phyloP scores from a whole-genome alignment of 2,888 invertebrate genomes.

The Drosophila mercatorum region DNA sequence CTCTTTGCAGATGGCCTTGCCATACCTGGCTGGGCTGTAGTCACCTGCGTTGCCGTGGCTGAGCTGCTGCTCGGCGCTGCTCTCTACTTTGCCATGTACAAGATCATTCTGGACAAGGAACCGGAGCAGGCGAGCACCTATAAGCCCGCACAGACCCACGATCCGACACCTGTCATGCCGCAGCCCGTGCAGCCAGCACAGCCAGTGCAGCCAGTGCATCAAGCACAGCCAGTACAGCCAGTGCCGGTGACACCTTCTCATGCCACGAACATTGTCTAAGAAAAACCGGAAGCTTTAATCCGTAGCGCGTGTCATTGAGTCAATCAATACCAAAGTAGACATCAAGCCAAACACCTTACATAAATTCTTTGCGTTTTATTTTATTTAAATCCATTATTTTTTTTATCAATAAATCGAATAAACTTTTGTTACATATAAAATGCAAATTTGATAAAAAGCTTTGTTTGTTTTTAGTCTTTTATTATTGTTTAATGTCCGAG shows the following conservation, averaged over 20 bases:
- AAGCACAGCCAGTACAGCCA: constrained; percentile 36
- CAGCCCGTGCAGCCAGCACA: constrained; percentile 27
- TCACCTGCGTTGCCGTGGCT: constrained; percentile 88
- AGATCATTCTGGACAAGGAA: constrained; percentile 86
- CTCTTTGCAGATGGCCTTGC: constrained; percentile 87
- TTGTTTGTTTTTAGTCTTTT: background rate
- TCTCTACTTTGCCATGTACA: constrained; percentile 89
- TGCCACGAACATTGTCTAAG: constrained; percentile 60
- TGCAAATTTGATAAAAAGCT: constrained; percentile 27
- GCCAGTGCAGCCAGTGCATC: constrained; percentile 33
- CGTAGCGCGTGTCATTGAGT: constrained; percentile 32
- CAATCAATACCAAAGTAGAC: constrained; percentile 19
- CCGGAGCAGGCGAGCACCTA: constrained; percentile 82
- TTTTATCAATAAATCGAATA: constrained; percentile 62
- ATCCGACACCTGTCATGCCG: constrained; percentile 43
- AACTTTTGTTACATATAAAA: constrained; percentile 50
- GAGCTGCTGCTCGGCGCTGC: constrained; percentile 90
- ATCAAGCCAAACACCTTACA: constrained; percentile 9
- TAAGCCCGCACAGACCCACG: constrained; percentile 82
- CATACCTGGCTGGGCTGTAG: constrained; percentile 92
- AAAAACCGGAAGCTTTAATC: constrained; percentile 40
- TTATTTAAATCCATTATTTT: constrained; percentile 7
- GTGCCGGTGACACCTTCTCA: constrained; percentile 54
- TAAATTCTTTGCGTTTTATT: constrained; percentile 33
- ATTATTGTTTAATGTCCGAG: background rate